Percentiles rank a stretch among this genome's conserved stretches.
phyloP scores from a whole-genome alignment of 2,888 invertebrate genomes.

The Melanostoma scalare region DNA sequence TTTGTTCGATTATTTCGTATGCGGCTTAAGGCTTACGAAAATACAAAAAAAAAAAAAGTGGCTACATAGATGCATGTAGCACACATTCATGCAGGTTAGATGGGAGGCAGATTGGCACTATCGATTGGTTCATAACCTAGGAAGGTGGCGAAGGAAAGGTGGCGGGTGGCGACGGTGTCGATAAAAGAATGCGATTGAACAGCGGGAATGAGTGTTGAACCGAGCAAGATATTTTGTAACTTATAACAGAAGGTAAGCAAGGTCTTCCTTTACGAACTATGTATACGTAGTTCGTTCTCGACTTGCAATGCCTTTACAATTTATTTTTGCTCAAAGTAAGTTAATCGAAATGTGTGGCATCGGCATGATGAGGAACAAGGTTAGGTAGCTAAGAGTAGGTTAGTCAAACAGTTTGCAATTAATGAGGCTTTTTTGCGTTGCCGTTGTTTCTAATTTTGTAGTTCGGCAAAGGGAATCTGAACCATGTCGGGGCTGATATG shows the following conservation, averaged over 20 bases:
- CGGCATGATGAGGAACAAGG: slow-evolving; percentile 13
- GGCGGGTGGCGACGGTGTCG: slow-evolving; percentile 33
- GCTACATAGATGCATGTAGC: slow-evolving; percentile 45
- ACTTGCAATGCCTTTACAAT: too few species aligned
- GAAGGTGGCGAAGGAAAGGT: slow-evolving; percentile 5
- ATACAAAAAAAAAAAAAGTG: slow-evolving; percentile 26
- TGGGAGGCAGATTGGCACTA: slow-evolving; percentile 57
- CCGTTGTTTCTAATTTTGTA: too few species aligned
- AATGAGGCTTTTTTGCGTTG: slow-evolving; percentile 8
- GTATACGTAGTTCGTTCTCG: too few species aligned
- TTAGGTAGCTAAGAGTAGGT: slow-evolving; percentile 23
- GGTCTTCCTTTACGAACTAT: too few species aligned
- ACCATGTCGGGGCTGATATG: too few species aligned
- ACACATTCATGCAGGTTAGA: slow-evolving; percentile 58
- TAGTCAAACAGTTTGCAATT: slow-evolving; percentile 33
- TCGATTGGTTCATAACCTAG: slow-evolving; percentile 66
- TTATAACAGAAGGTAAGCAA: not conserved
- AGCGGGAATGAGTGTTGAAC: slow-evolving; percentile 43
- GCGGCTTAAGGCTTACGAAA: slow-evolving; percentile 26
- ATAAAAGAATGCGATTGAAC: slow-evolving; percentile 55
- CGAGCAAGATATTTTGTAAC: slow-evolving; percentile 42
- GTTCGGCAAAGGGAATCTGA: too few species aligned
- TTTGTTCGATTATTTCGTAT: slow-evolving; percentile 28
- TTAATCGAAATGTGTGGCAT: slow-evolving; percentile 13
- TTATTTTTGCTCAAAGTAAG: not conserved